phyloP scores from a whole-genome alignment of 2,113 vertebrate species.

The Oreocharis arfaki region DNA sequence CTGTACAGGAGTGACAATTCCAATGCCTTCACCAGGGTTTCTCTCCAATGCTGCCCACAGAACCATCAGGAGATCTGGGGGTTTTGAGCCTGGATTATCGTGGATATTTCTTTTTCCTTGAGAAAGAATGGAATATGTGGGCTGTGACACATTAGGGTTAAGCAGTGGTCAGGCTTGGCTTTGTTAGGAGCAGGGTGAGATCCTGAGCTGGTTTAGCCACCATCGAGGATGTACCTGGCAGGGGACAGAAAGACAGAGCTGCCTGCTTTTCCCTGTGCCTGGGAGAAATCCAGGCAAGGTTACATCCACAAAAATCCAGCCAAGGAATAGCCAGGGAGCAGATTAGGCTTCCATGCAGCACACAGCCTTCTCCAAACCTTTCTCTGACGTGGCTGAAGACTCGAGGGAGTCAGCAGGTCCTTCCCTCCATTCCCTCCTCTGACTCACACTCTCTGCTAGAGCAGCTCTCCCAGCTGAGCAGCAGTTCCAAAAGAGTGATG shows the following conservation, averaged over 20 bases:
- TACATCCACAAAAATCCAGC: neutral
- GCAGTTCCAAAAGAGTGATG: neutral
- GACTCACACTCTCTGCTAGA: neutral
- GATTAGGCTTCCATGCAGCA: neutral
- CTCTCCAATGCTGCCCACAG: neutral
- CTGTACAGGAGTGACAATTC: neutral
- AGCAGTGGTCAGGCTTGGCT: neutral
- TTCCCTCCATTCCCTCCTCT: neutral
- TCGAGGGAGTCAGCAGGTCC: neutral
- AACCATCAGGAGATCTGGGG: neutral
- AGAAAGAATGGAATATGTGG: neutral
- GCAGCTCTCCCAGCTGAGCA: neutral
- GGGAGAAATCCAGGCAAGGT: neutral
- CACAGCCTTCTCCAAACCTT: neutral
- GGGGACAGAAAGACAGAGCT: neutral
- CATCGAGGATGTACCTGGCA: fast-evolving
- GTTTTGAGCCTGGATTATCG: neutral
- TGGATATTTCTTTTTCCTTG: neutral
- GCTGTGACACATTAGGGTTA: fast-evolving
- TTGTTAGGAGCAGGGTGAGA: neutral
- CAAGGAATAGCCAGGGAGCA: neutral
- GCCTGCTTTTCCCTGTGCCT: neutral
- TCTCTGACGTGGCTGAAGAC: neutral
- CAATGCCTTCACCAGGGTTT: neutral
- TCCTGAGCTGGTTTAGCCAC: neutral